Evolutionary conservation across 2,113 vertebrate genomes (phyloP).

Genomic region (Pollachius pollachius): DNA sequence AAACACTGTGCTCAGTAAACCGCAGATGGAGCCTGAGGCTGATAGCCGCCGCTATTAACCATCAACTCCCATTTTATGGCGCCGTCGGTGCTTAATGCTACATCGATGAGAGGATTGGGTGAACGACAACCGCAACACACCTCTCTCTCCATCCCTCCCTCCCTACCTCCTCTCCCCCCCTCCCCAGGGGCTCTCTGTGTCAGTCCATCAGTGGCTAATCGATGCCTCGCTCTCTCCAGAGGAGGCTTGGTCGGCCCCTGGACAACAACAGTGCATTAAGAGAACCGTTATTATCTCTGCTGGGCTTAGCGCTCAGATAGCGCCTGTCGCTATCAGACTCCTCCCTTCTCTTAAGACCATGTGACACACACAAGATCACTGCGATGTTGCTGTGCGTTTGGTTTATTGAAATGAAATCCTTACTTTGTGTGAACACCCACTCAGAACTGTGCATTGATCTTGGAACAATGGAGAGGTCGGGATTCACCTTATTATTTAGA

Average conservation of each 20-base stretch:
- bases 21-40: constrained; percentile 50
- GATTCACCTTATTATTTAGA: too few relatives aligned
- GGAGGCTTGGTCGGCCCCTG: constrained; percentile 42
- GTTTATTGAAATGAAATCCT: too few relatives aligned
- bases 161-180: neutral
- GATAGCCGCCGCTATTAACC: constrained; percentile 76
- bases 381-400: too few relatives aligned
- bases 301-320: constrained; percentile 5
- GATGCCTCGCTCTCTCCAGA: constrained; percentile 44
- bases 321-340: too few relatives aligned
- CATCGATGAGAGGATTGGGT: constrained; percentile 81
- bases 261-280: constrained; percentile 59
- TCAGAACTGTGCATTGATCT: too few relatives aligned
- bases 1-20: constrained; percentile 74
- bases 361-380: too few relatives aligned
- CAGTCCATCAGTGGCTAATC: constrained; percentile 60
- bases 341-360: too few relatives aligned
- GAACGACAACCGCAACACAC: constrained; percentile 55
- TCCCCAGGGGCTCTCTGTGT: constrained; percentile 43
- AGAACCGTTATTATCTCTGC: constrained; percentile 55
- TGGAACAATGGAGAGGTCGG: too few relatives aligned
- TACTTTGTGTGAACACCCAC: too few relatives aligned
- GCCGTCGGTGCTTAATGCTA: constrained; percentile 86
- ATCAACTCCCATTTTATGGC: constrained; percentile 79
- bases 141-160: constrained; percentile 60